Evolutionary conservation across 2,888 invertebrate genomes (phyloP).

Genomic region (Gymnosoma rotundatum): DNA sequence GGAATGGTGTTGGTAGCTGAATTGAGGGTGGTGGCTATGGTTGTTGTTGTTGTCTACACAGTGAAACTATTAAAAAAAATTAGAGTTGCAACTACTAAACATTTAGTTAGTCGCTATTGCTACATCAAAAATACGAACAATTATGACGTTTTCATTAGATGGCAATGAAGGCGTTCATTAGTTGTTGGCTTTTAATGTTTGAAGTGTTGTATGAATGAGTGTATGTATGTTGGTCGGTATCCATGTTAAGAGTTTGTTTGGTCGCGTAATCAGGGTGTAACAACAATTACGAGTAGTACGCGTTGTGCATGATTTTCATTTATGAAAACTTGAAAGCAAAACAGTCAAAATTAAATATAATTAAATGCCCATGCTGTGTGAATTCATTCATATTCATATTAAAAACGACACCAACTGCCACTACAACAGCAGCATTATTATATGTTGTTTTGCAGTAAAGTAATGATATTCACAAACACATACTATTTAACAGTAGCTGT

Average conservation of each 20-base stretch:
- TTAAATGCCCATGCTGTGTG: conserved; percentile 48
- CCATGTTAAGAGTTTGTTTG: conserved; percentile 64
- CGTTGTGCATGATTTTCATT: conserved; percentile 76
- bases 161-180: conserved; percentile 62
- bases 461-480: not conserved
- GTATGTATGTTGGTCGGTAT: conserved; percentile 28
- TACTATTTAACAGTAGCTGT: not conserved
- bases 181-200: conserved; percentile 35
- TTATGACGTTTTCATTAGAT: conserved; percentile 61
- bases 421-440: conserved; percentile 8
- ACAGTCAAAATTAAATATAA: not conserved
- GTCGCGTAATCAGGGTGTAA: conserved; percentile 81
- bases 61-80: conserved; percentile 46
- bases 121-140: conserved; percentile 4
- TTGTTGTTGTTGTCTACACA: conserved; percentile 5
- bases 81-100: conserved; percentile 49
- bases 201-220: conserved; percentile 4
- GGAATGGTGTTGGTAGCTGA: conserved; percentile 13
- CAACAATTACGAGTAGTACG: conserved; percentile 80
- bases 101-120: conserved; percentile 29
- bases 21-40: conserved; percentile 10
- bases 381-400: conserved; percentile 59
- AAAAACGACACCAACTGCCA: conserved; percentile 28
- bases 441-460: conserved; percentile 2
- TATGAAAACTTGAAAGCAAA: conserved; percentile 29